Evolutionary conservation across 2,888 invertebrate genomes (phyloP).

Genomic region (Cremastinae sp.): DNA sequence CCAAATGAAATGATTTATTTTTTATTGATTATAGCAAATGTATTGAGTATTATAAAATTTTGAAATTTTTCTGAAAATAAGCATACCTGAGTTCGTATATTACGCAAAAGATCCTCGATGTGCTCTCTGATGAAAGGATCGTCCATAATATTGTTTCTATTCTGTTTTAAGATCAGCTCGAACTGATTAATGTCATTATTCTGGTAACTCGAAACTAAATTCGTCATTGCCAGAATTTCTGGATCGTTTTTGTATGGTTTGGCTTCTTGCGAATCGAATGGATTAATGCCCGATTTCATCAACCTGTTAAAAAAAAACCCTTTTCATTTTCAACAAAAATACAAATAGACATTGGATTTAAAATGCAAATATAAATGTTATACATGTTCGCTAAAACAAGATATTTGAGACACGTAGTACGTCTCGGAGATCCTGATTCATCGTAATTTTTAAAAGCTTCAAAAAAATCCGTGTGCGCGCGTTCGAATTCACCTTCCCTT

Average conservation of each 20-base stretch:
- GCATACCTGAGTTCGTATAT: slow-evolving; percentile 89
- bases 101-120: slow-evolving; percentile 97
- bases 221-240: slow-evolving; percentile 99
- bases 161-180: slow-evolving; percentile 96
- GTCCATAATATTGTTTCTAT: slow-evolving; percentile 98
- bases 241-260: slow-evolving; percentile 99
- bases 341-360: neutral
- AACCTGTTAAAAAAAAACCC: slow-evolving; percentile 83
- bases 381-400: slow-evolving; percentile 99
- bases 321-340: slow-evolving; percentile 30
- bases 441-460: slow-evolving; percentile 99
- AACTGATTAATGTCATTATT: slow-evolving; percentile 99
- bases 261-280: slow-evolving; percentile 99
- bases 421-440: slow-evolving; percentile 97
- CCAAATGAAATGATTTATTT: slow-evolving; percentile 70
- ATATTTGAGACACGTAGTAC: slow-evolving; percentile 98
- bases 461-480: slow-evolving; percentile 99
- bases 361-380: slow-evolving; percentile 74
- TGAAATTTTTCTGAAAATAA: neutral
- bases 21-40: too few species aligned
- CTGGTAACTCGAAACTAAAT: slow-evolving; percentile 97
- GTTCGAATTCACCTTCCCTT: slow-evolving; percentile 98
- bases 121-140: slow-evolving; percentile 99
- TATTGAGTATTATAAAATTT: too few species aligned
- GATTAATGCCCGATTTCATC: slow-evolving; percentile 99